Conservation (phyloP, 1,140 invertebrate species). For the Leptoteleia sp. region DNA sequence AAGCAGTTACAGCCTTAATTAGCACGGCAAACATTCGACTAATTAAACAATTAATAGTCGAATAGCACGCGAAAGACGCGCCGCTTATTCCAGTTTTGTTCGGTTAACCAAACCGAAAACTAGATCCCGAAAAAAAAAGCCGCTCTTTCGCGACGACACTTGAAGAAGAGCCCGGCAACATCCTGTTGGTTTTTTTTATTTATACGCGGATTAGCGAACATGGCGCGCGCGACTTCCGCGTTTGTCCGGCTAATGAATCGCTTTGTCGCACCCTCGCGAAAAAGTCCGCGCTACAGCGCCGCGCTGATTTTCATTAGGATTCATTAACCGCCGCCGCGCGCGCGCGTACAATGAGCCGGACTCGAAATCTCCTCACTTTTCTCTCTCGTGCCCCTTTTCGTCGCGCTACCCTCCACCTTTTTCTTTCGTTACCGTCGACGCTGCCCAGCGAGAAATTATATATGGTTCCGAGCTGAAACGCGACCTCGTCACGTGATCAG, state of each 20-base stretch:
- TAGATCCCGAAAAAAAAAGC: slow-evolving; percentile 28
- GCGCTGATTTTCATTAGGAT: slow-evolving; percentile 64
- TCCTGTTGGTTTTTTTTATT: slow-evolving; percentile 57
- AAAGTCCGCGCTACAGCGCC: slow-evolving; percentile 58
- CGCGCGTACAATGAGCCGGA: slow-evolving; percentile 35
- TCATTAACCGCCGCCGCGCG: slow-evolving; percentile 48
- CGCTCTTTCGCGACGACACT: slow-evolving; percentile 10
- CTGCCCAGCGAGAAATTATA: slow-evolving; percentile 43
- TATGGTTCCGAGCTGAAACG: slow-evolving; percentile 30
- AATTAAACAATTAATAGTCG: slow-evolving; percentile 62
- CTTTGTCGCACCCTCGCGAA: slow-evolving; percentile 72
- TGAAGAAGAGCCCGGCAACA: slow-evolving; percentile 25
- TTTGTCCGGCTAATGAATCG: slow-evolving; percentile 81
- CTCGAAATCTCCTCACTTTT: slow-evolving; percentile 15
- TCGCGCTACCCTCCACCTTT: not conserved
- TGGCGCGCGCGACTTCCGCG: slow-evolving; percentile 74
- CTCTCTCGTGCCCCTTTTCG: not conserved
- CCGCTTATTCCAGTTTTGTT: slow-evolving; percentile 45
- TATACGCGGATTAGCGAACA: slow-evolving; percentile 53
- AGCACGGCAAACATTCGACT: slow-evolving; percentile 51
- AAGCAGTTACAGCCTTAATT: slow-evolving; percentile 57
- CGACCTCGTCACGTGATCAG: slow-evolving; percentile 42
- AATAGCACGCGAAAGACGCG: slow-evolving; percentile 47
- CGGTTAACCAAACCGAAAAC: slow-evolving; percentile 48
- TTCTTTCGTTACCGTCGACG: slow-evolving; percentile 3